A percentile compares a stretch with the other conserved stretches of the same genome.
Conservation (phyloP, 2,113 vertebrate species). For the Axis porcinus region DNA sequence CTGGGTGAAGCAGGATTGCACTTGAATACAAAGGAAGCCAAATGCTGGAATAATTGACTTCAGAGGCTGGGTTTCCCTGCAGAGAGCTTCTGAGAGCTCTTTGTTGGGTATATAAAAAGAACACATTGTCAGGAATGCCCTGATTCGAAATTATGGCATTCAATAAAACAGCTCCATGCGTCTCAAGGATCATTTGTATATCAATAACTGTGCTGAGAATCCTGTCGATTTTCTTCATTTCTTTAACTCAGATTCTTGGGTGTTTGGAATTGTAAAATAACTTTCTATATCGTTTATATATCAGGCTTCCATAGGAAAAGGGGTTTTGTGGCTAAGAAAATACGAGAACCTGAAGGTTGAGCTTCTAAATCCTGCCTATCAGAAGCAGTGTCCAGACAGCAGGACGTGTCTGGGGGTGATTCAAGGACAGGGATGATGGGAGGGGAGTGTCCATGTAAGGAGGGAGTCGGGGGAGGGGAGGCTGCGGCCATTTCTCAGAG, state of each 20-base stretch:
- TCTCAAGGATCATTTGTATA: neutral
- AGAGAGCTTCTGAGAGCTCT: neutral
- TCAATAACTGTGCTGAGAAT: neutral
- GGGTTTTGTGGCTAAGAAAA: neutral
- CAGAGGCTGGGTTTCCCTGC: neutral
- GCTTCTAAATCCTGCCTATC: neutral
- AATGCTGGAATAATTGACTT: neutral
- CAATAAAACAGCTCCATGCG: neutral
- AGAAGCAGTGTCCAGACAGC: neutral
- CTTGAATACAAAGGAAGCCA: neutral
- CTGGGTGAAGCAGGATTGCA: neutral
- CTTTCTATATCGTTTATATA: neutral
- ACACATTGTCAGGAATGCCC: neutral
- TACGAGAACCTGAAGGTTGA: neutral
- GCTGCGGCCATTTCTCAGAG: neutral
- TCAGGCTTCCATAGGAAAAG: neutral
- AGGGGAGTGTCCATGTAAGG: neutral
- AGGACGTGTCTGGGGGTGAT: neutral
- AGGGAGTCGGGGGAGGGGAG: accelerated
- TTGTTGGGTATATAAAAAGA: neutral
- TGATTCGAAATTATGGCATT: neutral
- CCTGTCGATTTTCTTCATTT: neutral
- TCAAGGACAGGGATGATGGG: neutral
- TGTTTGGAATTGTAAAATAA: neutral
- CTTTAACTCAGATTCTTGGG: neutral